Percentiles rank a stretch among this genome's conserved stretches.
Evolutionary conservation across 2,113 vertebrate genomes (phyloP).

Genomic region (Sceloporus undulatus): DNA sequence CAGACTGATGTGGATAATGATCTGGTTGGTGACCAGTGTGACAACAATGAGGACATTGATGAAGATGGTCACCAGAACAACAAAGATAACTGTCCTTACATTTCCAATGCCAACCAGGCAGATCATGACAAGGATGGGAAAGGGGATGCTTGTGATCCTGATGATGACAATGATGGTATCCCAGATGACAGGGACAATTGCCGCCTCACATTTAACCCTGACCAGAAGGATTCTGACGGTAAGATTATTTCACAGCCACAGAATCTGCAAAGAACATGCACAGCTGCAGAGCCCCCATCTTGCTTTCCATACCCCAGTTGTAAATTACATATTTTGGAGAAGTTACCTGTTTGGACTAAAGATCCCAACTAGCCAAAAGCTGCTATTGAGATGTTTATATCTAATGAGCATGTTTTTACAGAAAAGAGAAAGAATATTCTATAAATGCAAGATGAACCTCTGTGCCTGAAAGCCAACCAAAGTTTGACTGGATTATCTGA

Average conservation of each 20-base stretch:
- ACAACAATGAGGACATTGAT: constrained; percentile 96
- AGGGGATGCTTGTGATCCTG: constrained; percentile 95
- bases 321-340: background rate
- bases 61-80: constrained; percentile 98
- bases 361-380: no score
- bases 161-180: constrained; percentile 95
- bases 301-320: background rate
- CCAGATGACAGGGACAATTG: constrained; percentile 97
- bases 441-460: background rate
- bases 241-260: constrained; percentile 54
- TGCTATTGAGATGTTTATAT: no score
- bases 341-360: no score
- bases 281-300: background rate
- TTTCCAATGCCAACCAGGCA: constrained; percentile 94
- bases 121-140: constrained; percentile 95
- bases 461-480: background rate
- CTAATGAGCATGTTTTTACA: no score
- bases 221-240: constrained; percentile 92
- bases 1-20: constrained; percentile 94
- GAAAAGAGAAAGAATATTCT: background rate
- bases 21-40: constrained; percentile 95
- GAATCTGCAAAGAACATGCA: background rate
- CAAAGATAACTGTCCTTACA: constrained; percentile 96
- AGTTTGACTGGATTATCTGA: background rate
- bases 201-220: constrained; percentile 90